Base-by-base conservation (phyloP, 2,888 invertebrate species). In the Agrilus cyanescens region DNA sequence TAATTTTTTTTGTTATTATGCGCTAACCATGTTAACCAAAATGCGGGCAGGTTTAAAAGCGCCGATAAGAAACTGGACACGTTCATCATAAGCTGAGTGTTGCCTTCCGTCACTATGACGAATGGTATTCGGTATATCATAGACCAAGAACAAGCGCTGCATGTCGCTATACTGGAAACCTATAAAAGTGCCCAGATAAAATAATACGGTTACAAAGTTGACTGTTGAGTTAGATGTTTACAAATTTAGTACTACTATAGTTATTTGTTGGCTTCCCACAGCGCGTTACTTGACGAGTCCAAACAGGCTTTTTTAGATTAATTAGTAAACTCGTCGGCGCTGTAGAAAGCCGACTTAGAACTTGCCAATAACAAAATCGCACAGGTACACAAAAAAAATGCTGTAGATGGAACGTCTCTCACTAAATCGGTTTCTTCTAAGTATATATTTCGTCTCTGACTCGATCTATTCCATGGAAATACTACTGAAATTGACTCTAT, bases 21-120 rank as follows among this genome's bases (percentile, higher is more conserved):
- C n/a, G 48, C 37, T 3, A 46, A 47, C 43, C 51, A 54, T 1
- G 48, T 46, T 12, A 54, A 47, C 50, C 51, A 53, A 41, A 43
- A 46, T 20, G 48, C 50, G 12, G 51, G 49, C 12, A 54, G 38
- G 18, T 47, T 45, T 18, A 54, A 31, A 13, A 52, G 12, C 20
- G 52, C 52, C n/a, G 46, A 47, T 16, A 36, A 45, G 10, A 52
- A 32, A 7, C 40, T 48, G 33, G 52, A 50, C 18, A 37, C 46
- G 18, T 43, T 46, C 7, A 45, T 36, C 32, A 16, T 12, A 34
- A 34, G 18, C 3, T 34, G 34, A 34, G 15, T 12, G 12, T 34
- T n/a, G 15, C 18, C 33, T 7, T 48, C 46, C 5, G 46, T 46
- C n/a, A 52, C 18, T 33, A 48, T 40, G n/a, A 45, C 29, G 41